Base-by-base conservation (phyloP, 2,888 invertebrate species). In the Coleophora flavipennella region DNA sequence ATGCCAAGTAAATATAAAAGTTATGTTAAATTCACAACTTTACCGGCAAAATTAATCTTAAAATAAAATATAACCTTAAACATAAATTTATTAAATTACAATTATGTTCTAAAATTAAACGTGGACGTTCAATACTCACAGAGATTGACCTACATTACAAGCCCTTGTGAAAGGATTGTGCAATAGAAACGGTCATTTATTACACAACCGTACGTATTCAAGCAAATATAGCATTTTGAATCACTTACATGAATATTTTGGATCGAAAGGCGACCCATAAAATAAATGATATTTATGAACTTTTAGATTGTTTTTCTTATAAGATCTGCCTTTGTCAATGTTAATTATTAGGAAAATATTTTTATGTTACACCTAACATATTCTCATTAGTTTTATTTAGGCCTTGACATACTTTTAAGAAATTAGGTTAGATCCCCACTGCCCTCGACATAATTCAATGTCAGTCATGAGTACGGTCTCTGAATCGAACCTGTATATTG, bases 401-500 rank as follows among this genome's bases (percentile, higher is more conserved):
- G 76, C 70, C 72, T 67, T 78, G 79, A 75, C 80, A 78, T 60
- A 76, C 59, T 60, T 79, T 61, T 67, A 58, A 53, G 41, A 57
- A 79, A 76, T 73, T 80, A 51, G 76, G 78, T 78, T 81, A 83
- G 70, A 69, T 76, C 76, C 70, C 63, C 67, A 58, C 74, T 85
- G 85, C 81, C 84, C 83, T 84, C 81, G 79, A 81, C 73, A 55
- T 80, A 78, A 73, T 85, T 85, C 85, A 85, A 85, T 85, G 85
- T 85, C 85, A 85, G 84, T 86, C 85, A 88, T 88, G 88, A 87
- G 84, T 76, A 83, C 80, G 81, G 90, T 86, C 84, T 86, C 83
- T 88, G 80, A 78, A 86, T 89, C 90, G 90, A 90, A 85, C 87
- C 81, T 79, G 85, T 89, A 89, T 89, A 89, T 89, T 85, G 87